Conservation (phyloP, 2,113 vertebrate genomes). For the Upupa epops region DNA sequence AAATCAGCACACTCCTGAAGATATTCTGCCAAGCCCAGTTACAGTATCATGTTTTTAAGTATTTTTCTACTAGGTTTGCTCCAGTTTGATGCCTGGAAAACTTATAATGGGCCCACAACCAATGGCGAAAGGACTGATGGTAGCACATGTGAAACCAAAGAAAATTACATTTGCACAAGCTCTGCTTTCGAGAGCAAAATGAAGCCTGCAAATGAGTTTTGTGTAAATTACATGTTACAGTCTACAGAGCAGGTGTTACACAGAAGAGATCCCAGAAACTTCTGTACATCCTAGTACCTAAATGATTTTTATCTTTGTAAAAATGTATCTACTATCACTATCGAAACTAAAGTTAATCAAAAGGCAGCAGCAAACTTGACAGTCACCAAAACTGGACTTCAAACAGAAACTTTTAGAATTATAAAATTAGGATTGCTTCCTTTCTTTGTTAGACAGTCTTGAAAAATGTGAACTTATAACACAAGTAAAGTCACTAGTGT, state of each 20-base stretch:
- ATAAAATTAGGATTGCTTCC: not conserved
- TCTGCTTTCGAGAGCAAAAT: not conserved
- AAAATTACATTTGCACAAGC: not conserved
- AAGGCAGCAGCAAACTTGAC: not conserved
- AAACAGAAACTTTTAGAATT: not conserved
- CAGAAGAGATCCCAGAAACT: not conserved
- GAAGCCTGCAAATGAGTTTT: not conserved
- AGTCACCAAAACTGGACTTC: not conserved
- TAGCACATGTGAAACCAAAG: not conserved
- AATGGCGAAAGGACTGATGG: not conserved
- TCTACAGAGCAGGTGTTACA: not conserved
- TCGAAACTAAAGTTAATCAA: not conserved
- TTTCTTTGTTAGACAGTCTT: not conserved
- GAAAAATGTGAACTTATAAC: not conserved
- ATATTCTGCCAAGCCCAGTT: not conserved
- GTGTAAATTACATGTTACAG: not conserved
- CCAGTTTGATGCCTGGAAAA: not conserved
- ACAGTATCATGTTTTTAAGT: not conserved
- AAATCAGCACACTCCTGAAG: not conserved
- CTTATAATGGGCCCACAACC: rapidly evolving
- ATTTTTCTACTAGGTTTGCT: not conserved
- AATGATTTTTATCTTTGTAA: not conserved
- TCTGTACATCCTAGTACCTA: not conserved
- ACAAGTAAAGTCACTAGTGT: not conserved
- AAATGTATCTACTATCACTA: not conserved